phyloP scores from a whole-genome alignment of 2,888 invertebrate species.

The Lissocephala sabroskyi region DNA sequence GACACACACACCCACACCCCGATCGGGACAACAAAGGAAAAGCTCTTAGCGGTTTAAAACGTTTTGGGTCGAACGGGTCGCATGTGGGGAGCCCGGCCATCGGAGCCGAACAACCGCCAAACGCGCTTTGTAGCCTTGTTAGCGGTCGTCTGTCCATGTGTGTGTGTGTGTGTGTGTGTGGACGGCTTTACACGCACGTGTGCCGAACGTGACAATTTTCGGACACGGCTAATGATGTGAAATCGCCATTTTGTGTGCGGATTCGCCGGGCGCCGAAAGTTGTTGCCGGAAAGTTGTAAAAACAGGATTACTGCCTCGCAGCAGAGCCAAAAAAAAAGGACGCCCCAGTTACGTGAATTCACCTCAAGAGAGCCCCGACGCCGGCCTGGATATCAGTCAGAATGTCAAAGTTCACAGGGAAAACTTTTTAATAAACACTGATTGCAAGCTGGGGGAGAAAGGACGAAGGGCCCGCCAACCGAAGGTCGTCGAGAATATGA shows the following conservation, averaged over 20 bases:
- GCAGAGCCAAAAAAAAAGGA: too few relatives aligned
- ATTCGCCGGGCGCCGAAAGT: too few relatives aligned
- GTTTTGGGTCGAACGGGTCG: too few relatives aligned
- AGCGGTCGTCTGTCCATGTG: conserved; percentile 15
- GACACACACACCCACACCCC: neutral
- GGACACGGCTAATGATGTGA: conserved; percentile 56
- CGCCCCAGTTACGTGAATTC: too few relatives aligned
- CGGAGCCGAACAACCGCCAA: conserved; percentile 10
- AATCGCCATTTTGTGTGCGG: conserved; percentile 40
- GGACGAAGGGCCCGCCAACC: neutral
- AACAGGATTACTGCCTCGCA: neutral
- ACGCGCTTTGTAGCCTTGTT: conserved; percentile 5
- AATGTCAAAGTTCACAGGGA: conserved; percentile 43
- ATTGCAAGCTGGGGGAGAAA: conserved; percentile 26
- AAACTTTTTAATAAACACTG: conserved; percentile 50
- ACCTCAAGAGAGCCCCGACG: too few relatives aligned
- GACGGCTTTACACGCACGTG: conserved; percentile 44
- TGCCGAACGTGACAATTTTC: conserved; percentile 52
- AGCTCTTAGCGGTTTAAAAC: conserved; percentile 56
- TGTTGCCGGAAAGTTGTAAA: neutral
- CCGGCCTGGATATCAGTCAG: conserved; percentile 23
- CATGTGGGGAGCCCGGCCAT: conserved; percentile 11
- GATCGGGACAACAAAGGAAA: conserved; percentile 46
- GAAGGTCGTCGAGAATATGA: conserved; percentile 12
- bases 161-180: too few relatives aligned